Evolutionary conservation across 2,888 invertebrate genomes (phyloP).

Genomic region (Dione juno): DNA sequence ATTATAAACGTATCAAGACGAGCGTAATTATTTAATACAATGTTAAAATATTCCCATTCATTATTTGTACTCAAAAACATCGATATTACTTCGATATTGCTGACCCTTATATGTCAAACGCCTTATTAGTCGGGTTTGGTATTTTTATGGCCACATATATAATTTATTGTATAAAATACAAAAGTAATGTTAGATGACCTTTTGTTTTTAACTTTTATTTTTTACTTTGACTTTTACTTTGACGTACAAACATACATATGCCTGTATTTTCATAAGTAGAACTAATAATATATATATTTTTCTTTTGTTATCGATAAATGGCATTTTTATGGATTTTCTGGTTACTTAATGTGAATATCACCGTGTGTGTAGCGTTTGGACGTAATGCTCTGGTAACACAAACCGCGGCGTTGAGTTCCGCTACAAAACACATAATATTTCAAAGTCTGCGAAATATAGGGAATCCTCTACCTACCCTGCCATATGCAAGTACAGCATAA

Average conservation of each 20-base stretch:
- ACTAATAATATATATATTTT: too few species aligned
- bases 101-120: conserved; percentile 22
- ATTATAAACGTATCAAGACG: conserved; percentile 4
- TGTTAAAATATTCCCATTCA: conserved; percentile 29
- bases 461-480: too few species aligned
- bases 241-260: too few species aligned
- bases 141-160: conserved; percentile 33
- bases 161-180: conserved; percentile 28
- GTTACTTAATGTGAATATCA: too few species aligned
- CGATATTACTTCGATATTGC: conserved; percentile 22
- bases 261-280: too few species aligned
- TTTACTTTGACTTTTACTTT: neutral
- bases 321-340: too few species aligned
- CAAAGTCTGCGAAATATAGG: too few species aligned
- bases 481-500: too few species aligned
- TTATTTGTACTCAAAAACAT: conserved; percentile 28
- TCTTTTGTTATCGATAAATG: too few species aligned
- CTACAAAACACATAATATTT: too few species aligned
- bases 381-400: too few species aligned
- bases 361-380: too few species aligned
- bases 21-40: conserved; percentile 29
- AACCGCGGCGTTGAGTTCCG: neutral
- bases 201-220: conserved; percentile 12
- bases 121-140: conserved; percentile 9
- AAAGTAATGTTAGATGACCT: conserved; percentile 30